Evolutionary conservation across 2,113 vertebrate species (phyloP).

Genomic region (Oncorhynchus tshawytscha): DNA sequence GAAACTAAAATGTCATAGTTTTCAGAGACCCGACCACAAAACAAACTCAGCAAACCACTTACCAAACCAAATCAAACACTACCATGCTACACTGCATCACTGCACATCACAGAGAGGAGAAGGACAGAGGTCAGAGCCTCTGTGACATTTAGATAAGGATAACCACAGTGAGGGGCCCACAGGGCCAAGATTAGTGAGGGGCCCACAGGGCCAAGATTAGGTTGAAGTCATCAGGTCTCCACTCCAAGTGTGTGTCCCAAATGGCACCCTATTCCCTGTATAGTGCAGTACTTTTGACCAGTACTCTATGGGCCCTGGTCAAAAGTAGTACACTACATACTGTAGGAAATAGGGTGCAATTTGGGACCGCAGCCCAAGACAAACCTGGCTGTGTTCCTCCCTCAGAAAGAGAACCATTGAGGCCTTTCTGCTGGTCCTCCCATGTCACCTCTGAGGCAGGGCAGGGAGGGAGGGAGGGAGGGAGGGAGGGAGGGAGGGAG

Average conservation of each 20-base stretch:
- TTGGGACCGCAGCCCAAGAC: constrained; percentile 8
- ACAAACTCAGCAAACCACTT: not conserved
- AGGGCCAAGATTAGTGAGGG: too few relatives aligned
- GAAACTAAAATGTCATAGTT: too few relatives aligned
- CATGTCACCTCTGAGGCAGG: constrained; percentile 89
- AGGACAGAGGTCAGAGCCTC: not conserved
- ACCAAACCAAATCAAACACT: not conserved
- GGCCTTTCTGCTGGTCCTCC: constrained; percentile 92
- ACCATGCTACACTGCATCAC: not conserved
- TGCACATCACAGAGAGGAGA: constrained; percentile 18
- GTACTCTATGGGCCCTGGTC: too few relatives aligned
- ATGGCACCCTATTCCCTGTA: too few relatives aligned
- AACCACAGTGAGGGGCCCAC: not conserved
- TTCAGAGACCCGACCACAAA: not conserved
- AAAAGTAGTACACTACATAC: too few relatives aligned
- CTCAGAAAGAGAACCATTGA: constrained; percentile 89
- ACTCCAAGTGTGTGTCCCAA: not conserved
- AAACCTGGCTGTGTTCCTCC: constrained; percentile 87
- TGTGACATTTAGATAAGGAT: not conserved
- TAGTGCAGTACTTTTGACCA: too few relatives aligned
- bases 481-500: too few relatives aligned
- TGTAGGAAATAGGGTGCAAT: too few relatives aligned
- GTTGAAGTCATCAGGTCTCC: not conserved
- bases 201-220: not conserved
- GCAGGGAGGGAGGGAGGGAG: not conserved